These are phyloP conservation scores for Gymnocypris eckloni DNA, from an alignment of 2,797 vertebrate species.

Conservation along the genomic window DNA sequence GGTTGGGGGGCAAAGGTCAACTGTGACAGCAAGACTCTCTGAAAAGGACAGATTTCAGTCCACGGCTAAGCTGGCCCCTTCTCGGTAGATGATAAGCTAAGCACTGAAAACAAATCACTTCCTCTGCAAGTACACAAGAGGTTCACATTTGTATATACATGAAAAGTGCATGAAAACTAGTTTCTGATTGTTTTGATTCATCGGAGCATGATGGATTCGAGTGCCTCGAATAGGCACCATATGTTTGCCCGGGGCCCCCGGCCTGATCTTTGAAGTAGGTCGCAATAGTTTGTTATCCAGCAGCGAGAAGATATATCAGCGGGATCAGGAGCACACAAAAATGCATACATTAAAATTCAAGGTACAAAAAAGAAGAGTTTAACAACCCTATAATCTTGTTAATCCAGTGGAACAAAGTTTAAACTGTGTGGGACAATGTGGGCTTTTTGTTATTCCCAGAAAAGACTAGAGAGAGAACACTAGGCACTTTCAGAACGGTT, in stretches of 20 bases:
- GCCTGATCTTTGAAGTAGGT: constrained; percentile 37
- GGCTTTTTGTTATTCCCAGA: constrained; percentile 50
- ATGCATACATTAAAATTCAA: constrained; percentile 20
- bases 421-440: constrained; percentile 45
- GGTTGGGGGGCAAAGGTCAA: constrained; percentile 58
- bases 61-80: constrained; percentile 32
- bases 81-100: constrained; percentile 37
- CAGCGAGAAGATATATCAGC: constrained; percentile 14
- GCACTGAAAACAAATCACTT: constrained; percentile 22
- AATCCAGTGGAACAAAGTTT: constrained; percentile 45
- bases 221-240: constrained; percentile 49
- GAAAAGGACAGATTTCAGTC: constrained; percentile 43
- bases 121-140: background rate
- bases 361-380: constrained; percentile 38
- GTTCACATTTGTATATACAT: constrained; percentile 6
- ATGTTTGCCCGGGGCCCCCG: constrained; percentile 36
- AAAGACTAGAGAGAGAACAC: constrained; percentile 50
- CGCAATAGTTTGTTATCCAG: constrained; percentile 49
- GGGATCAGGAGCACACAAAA: background rate
- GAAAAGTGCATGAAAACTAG: background rate
- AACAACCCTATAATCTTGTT: constrained; percentile 49
- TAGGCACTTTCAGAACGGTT: constrained; percentile 54
- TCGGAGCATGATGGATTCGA: constrained; percentile 42
- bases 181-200: background rate
- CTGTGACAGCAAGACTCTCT: constrained; percentile 66